These are phyloP conservation scores for Brachylomia viminalis DNA, from an alignment of 2,888 invertebrate genomes.

Conservation along the genomic window DNA sequence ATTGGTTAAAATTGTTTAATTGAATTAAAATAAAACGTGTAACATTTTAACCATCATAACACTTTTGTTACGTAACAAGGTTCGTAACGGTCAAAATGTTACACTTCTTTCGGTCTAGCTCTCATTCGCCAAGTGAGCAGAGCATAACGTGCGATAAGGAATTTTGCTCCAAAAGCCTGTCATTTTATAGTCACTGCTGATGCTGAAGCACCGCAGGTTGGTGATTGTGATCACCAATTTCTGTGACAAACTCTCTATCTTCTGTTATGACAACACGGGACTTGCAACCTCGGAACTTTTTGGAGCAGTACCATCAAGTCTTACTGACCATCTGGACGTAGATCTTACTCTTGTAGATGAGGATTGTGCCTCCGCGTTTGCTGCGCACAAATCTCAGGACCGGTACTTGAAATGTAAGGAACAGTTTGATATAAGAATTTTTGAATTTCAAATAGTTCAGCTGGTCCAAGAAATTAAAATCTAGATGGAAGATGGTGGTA, in stretches of 20 bases:
- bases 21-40: too few species aligned
- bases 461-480: not conserved
- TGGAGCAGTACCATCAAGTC: conserved; percentile 74
- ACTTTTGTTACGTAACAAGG: too few species aligned
- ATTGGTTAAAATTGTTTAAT: too few species aligned
- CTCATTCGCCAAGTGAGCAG: too few species aligned
- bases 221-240: conserved; percentile 66
- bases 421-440: not conserved
- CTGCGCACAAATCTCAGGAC: conserved; percentile 55
- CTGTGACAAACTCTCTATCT: conserved; percentile 40
- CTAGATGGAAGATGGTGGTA: not conserved
- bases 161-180: not conserved
- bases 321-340: conserved; percentile 61
- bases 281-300: conserved; percentile 68
- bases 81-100: too few species aligned
- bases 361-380: conserved; percentile 47
- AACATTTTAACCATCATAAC: too few species aligned
- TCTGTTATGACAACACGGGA: conserved; percentile 60
- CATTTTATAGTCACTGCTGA: not conserved
- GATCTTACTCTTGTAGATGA: conserved; percentile 54
- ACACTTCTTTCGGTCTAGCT: too few species aligned
- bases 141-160: too few species aligned
- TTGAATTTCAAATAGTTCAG: not conserved
- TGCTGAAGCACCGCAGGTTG: not conserved
- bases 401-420: conserved; percentile 1